These are phyloP conservation scores for Myripristis murdjan DNA, from an alignment of 2,797 vertebrate genomes.

Conservation along the genomic window DNA sequence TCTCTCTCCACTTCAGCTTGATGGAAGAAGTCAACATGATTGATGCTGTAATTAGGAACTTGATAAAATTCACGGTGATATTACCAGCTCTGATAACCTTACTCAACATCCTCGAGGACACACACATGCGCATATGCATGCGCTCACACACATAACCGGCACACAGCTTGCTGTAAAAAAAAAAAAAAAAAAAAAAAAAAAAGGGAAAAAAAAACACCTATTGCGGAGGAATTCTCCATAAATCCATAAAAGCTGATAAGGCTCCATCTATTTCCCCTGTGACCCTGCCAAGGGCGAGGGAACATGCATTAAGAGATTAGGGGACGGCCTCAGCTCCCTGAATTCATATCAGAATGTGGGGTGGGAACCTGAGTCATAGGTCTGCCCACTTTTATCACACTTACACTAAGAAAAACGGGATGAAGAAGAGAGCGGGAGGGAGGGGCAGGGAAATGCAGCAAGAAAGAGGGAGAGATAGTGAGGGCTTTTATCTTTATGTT, in stretches of 20 bases:
- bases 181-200: no score
- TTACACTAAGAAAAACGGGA: slow-evolving; percentile 46
- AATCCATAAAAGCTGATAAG: slow-evolving; percentile 86
- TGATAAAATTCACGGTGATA: slow-evolving; percentile 64
- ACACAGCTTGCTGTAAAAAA: slow-evolving; percentile 11
- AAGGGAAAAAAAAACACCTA: slow-evolving; percentile 40
- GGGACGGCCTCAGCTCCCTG: slow-evolving; percentile 70
- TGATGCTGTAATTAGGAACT: slow-evolving; percentile 72
- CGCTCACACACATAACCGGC: slow-evolving; percentile 17
- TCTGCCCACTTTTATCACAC: slow-evolving; percentile 77
- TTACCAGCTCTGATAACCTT: slow-evolving; percentile 66
- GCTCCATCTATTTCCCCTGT: slow-evolving; percentile 81
- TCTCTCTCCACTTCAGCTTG: slow-evolving; percentile 34
- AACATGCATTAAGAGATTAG: slow-evolving; percentile 87
- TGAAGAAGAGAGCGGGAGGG: slow-evolving; percentile 36
- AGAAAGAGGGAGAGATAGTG: slow-evolving; percentile 43
- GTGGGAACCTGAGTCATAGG: slow-evolving; percentile 72
- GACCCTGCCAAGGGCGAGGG: slow-evolving; percentile 83
- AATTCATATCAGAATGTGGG: slow-evolving; percentile 76
- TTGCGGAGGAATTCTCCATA: slow-evolving; percentile 79
- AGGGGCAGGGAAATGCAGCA: slow-evolving; percentile 18
- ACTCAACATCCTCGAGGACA: slow-evolving; percentile 44
- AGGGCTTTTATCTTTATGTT: slow-evolving; percentile 75
- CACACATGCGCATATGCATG: slow-evolving; percentile 30
- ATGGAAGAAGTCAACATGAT: slow-evolving; percentile 58